Base-by-base conservation (phyloP, 2,113 vertebrate species). In the Upupa epops region DNA sequence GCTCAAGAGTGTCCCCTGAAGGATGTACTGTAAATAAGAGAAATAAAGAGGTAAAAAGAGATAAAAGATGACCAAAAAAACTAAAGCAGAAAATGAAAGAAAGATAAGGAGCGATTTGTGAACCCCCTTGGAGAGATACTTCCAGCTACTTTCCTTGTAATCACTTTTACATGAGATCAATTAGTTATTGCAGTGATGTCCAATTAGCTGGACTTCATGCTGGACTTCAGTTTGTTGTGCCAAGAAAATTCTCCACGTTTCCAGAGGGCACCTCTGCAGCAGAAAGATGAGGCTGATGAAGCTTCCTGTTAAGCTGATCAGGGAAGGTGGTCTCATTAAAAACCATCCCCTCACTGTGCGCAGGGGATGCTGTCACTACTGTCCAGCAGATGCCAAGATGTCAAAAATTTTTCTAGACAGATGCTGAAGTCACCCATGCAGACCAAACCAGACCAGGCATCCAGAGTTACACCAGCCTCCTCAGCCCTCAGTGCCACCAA, bases 1-100 rank as follows among this genome's bases (percentile, higher is more conserved):
- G 89, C 82, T 95, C 89, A 94, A 94, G 59, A 87, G 78, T 93
- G 93, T 94, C 93, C 91, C 84, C 93, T 89, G 74, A 95, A 95
- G 91, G 78, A 85, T 66, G 40, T 32, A 42, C 20, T 70, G 58
- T 90, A 95, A 90, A 86, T 56, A 66, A 89, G 32, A 92, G 48
- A 59, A 31, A 65, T 64, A 76, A n/a, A 49, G 31, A 42, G 40
- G 40, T 42, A 42, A 42, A 74, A 91, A 93, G 70, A 91, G 8
- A 56, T 22, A 88, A 72, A 70, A 75, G 32, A 80, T 77, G 10
- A 68, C 14, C 31, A 16, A 55, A 37, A 56, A 18, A 51, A 64
- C 37, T 10, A 10, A 25, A 61, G 1, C 6, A 34, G 5, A 6
- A 32, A 61, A 90, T 54, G 2, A 45, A 49, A 72, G 4, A 49